Evolutionary conservation across 2,113 vertebrate genomes (phyloP).

Genomic region (Ailurus styani): DNA sequence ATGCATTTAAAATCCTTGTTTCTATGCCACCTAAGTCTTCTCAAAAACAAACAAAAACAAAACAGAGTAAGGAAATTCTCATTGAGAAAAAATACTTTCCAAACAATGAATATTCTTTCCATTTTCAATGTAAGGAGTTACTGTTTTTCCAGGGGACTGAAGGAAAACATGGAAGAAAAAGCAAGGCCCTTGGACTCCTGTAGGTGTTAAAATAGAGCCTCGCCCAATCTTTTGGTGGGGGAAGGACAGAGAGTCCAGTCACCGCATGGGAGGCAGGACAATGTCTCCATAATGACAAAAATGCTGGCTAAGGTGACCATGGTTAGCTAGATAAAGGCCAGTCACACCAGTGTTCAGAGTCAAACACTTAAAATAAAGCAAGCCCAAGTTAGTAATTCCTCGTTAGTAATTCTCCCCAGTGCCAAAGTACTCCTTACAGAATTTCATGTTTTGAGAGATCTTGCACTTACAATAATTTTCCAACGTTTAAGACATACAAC

Average conservation of each 20-base stretch:
- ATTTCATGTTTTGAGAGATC: conserved; percentile 3
- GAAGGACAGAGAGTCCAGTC: background rate
- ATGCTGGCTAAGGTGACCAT: background rate
- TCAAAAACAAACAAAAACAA: background rate
- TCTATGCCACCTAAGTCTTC: background rate
- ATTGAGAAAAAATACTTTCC: conserved; percentile 4
- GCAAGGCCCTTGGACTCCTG: background rate
- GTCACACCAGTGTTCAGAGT: background rate
- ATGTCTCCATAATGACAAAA: background rate
- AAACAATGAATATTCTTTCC: conserved; percentile 13
- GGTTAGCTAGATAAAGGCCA: background rate
- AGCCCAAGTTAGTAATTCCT: background rate
- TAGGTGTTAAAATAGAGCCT: background rate
- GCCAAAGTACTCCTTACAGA: background rate
- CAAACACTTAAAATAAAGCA: background rate
- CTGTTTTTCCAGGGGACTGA: background rate
- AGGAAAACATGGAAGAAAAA: background rate
- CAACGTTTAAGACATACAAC: background rate
- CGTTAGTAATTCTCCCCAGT: background rate
- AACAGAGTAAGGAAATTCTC: background rate
- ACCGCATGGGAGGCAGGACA: background rate
- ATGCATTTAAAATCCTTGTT: background rate
- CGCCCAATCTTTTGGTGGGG: background rate
- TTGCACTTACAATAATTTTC: background rate
- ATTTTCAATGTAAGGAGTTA: conserved; percentile 21